phyloP scores from a whole-genome alignment of 1,140 invertebrate genomes.

The Hyles euphorbiae region DNA sequence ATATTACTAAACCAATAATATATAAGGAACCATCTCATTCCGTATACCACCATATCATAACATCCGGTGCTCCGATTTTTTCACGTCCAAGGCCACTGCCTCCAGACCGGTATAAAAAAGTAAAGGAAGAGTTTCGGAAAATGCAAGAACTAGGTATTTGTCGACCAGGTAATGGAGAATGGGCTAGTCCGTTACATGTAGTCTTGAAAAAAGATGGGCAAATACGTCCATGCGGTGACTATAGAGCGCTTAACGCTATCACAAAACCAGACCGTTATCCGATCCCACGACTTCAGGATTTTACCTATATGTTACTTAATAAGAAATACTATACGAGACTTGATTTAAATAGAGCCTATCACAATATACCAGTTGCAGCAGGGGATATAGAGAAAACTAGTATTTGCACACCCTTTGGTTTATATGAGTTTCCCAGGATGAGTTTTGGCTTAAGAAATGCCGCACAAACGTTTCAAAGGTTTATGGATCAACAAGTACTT shows the following conservation, averaged over 20 bases:
- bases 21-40: neutral
- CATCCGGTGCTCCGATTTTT: neutral
- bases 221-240: neutral
- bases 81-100: neutral
- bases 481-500: slow-evolving; percentile 12
- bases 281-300: neutral
- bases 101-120: neutral
- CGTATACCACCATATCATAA: neutral
- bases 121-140: neutral
- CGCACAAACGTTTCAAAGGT: slow-evolving; percentile 11
- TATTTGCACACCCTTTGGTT: too few species aligned
- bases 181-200: neutral
- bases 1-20: neutral
- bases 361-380: too few species aligned
- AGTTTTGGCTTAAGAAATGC: neutral
- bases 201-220: neutral
- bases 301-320: neutral
- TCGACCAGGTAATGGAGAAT: neutral
- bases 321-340: too few species aligned
- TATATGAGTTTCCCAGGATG: too few species aligned
- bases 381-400: too few species aligned
- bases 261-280: neutral
- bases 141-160: neutral
- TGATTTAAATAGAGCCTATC: too few species aligned
- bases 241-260: neutral